phyloP scores from a whole-genome alignment of 2,888 invertebrate genomes.

The Pteria penguin region DNA sequence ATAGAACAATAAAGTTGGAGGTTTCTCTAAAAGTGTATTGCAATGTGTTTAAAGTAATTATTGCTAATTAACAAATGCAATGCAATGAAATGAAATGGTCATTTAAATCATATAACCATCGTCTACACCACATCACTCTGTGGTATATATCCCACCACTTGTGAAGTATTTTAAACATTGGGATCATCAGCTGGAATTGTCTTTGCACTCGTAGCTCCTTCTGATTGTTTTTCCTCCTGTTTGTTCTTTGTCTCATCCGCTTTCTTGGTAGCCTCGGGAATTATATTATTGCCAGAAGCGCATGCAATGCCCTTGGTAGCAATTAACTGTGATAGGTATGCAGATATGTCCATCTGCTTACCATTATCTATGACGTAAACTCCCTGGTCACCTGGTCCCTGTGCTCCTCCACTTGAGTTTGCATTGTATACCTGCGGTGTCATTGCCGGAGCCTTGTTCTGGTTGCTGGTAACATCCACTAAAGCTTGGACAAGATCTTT shows the following conservation, averaged over 20 bases:
- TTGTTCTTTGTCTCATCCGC: neutral
- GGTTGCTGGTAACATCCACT: constrained; percentile 52
- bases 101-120: too few species aligned
- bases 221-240: neutral
- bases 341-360: constrained; percentile 17
- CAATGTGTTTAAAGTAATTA: too few species aligned
- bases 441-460: constrained; percentile 26
- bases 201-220: neutral
- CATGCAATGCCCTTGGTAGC: constrained; percentile 6
- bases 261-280: neutral
- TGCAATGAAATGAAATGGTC: too few species aligned
- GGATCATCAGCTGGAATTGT: neutral
- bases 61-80: too few species aligned
- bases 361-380: constrained; percentile 26
- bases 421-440: constrained; percentile 46
- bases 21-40: too few species aligned
- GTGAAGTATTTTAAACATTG: neutral
- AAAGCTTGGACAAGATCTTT: constrained; percentile 67
- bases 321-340: constrained; percentile 21
- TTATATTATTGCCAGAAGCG: neutral
- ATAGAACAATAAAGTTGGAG: too few species aligned
- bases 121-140: too few species aligned
- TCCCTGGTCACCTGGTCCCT: neutral
- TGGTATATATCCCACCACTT: too few species aligned
- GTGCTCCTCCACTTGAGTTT: constrained; percentile 30